These are phyloP conservation scores for Argyra leucocephala DNA, from an alignment of 2,888 invertebrate genomes.

Conservation along the genomic window DNA sequence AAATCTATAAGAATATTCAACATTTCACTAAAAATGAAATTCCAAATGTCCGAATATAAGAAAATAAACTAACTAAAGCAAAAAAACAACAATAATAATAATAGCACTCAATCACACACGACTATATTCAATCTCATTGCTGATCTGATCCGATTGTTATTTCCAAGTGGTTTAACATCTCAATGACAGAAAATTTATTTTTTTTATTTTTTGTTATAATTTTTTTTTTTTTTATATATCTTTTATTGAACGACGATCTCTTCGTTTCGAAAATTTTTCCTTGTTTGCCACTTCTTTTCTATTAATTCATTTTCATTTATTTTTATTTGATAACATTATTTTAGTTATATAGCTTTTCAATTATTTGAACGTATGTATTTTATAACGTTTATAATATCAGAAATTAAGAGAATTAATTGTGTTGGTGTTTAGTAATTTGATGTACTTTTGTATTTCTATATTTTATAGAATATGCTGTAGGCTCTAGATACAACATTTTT, in stretches of 20 bases:
- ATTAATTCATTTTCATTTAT: too few relatives aligned
- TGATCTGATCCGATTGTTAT: constrained; percentile 6
- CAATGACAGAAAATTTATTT: neutral
- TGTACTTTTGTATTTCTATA: too few relatives aligned
- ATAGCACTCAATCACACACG: constrained; percentile 6
- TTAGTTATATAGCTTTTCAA: too few relatives aligned
- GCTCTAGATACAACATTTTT: too few relatives aligned
- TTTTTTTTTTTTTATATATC: neutral
- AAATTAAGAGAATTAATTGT: too few relatives aligned
- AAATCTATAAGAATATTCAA: too few relatives aligned
- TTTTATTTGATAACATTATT: too few relatives aligned
- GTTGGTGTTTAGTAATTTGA: too few relatives aligned
- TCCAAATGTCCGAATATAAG: neutral
- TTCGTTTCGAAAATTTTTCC: neutral
- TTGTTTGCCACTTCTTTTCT: neutral
- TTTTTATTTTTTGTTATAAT: neutral
- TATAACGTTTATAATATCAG: too few relatives aligned
- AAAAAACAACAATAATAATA: neutral
- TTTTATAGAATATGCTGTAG: too few relatives aligned
- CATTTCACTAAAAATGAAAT: neutral
- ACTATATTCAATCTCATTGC: constrained; percentile 3
- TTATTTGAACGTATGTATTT: too few relatives aligned
- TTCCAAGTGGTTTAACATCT: constrained; percentile 6
- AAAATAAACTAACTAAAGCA: neutral
- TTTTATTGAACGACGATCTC: neutral